Conservation (phyloP, 1,140 invertebrate species). For the Drosophila serrata region DNA sequence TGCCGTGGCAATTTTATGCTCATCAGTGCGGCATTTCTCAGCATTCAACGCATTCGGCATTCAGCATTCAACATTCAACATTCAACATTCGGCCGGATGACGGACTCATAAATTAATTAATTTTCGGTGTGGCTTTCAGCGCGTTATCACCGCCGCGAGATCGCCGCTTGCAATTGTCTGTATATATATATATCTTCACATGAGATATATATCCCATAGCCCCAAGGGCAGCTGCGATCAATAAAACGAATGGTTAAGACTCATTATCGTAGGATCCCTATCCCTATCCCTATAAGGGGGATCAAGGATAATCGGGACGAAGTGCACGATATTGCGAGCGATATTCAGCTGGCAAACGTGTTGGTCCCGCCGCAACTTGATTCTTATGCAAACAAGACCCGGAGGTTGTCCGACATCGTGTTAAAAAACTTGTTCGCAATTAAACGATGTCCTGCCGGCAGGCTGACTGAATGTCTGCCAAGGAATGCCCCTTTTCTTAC, state of each 20-base stretch:
- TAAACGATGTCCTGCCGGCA: constrained; percentile 85
- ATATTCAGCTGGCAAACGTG: constrained; percentile 62
- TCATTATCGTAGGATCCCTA: constrained; percentile 60
- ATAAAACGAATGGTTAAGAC: constrained; percentile 79
- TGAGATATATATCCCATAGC: constrained; percentile 34
- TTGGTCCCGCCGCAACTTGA: constrained; percentile 40
- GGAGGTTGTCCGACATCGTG: constrained; percentile 82
- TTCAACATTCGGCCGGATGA: constrained; percentile 25
- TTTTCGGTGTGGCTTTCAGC: constrained; percentile 83
- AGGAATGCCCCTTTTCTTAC: constrained; percentile 15
- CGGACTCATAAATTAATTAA: constrained; percentile 82
- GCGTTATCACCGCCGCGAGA: constrained; percentile 74
- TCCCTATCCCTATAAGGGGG: constrained; percentile 19
- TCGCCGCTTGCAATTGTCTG: constrained; percentile 42
- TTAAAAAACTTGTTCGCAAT: constrained; percentile 85
- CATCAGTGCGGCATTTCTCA: constrained; percentile 79
- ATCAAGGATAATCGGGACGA: constrained; percentile 66
- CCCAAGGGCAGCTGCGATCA: constrained; percentile 75
- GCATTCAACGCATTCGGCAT: constrained; percentile 39
- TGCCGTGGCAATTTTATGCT: constrained; percentile 73
- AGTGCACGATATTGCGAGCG: constrained; percentile 34
- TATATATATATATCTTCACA: not conserved
- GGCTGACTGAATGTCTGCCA: constrained; percentile 77
- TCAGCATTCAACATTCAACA: constrained; percentile 1
- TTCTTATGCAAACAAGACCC: constrained; percentile 77